These are phyloP conservation scores for Phenganax subtilis DNA, from an alignment of 92 coral and sea anemone genomes.

Conservation along the genomic window DNA sequence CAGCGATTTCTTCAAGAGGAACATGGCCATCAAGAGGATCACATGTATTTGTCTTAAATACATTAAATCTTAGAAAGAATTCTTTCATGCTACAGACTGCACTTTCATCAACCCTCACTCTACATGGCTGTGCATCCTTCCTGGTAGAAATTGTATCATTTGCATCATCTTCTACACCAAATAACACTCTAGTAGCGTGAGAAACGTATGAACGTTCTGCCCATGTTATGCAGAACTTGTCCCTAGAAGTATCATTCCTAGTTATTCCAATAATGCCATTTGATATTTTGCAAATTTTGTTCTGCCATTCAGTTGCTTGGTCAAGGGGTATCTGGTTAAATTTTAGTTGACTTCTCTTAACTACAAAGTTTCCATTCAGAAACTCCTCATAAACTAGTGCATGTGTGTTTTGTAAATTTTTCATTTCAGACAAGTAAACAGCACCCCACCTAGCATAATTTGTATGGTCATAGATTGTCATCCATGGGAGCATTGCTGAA, in stretches of 20 bases:
- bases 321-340: constrained; percentile 33
- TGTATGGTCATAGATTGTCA: constrained; percentile 36
- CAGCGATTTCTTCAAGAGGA: constrained; percentile 1
- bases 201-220: constrained; percentile 37
- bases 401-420: constrained; percentile 10
- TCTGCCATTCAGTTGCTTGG: constrained; percentile 38
- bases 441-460: constrained; percentile 40
- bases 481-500: constrained; percentile 34
- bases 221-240: constrained; percentile 37
- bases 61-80: constrained; percentile 20
- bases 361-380: constrained; percentile 37
- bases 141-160: constrained; percentile 16
- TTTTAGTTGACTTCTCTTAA: constrained; percentile 1
- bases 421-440: constrained; percentile 29
- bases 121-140: constrained; percentile 28
- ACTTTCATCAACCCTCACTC: constrained; percentile 7
- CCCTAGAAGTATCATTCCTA: constrained; percentile 36
- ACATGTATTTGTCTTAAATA: not conserved
- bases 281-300: constrained; percentile 32
- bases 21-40: not conserved
- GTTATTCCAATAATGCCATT: constrained; percentile 42
- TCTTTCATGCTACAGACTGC: not conserved
- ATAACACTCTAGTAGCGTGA: constrained; percentile 28
- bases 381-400: constrained; percentile 29
- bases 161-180: constrained; percentile 11